Evolutionary conservation across 2,113 vertebrate species (phyloP).

Genomic region (Podarcis raffonei): DNA sequence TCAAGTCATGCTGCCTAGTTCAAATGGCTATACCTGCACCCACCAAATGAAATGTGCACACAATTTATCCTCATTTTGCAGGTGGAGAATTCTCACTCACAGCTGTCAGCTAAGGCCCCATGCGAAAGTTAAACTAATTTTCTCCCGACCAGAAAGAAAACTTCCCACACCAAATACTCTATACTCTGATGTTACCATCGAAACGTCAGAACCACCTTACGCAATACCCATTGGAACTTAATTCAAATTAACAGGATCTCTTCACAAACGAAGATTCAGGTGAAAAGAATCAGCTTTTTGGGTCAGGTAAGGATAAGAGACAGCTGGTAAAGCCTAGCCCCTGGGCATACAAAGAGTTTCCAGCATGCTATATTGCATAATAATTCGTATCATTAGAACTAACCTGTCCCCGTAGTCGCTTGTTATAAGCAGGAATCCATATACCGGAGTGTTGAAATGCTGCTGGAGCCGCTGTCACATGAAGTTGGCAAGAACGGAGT

Average conservation of each 20-base stretch:
- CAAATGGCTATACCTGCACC: too few species aligned
- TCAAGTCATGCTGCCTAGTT: too few species aligned
- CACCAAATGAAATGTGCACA: too few species aligned
- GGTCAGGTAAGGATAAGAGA: constrained; percentile 2
- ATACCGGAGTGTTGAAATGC: background rate
- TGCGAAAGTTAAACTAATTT: too few species aligned
- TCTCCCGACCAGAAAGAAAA: too few species aligned
- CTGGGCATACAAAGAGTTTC: background rate
- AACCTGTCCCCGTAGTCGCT: background rate
- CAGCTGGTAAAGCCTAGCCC: background rate
- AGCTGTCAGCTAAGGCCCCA: too few species aligned
- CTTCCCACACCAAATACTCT: too few species aligned
- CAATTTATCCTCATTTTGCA: too few species aligned
- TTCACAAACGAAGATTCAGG: background rate
- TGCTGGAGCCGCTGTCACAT: background rate
- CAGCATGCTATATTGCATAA: background rate
- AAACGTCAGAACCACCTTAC: too few species aligned
- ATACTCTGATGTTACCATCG: too few species aligned
- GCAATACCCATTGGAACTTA: background rate
- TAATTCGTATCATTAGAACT: background rate
- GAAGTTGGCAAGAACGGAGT: background rate
- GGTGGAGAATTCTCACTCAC: too few species aligned
- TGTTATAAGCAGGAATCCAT: background rate
- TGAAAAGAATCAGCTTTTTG: background rate
- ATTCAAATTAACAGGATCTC: background rate